A percentile compares a stretch with the other conserved stretches of the same genome.
phyloP scores from a whole-genome alignment of 1,140 invertebrate genomes.

The Conus ventricosus region DNA sequence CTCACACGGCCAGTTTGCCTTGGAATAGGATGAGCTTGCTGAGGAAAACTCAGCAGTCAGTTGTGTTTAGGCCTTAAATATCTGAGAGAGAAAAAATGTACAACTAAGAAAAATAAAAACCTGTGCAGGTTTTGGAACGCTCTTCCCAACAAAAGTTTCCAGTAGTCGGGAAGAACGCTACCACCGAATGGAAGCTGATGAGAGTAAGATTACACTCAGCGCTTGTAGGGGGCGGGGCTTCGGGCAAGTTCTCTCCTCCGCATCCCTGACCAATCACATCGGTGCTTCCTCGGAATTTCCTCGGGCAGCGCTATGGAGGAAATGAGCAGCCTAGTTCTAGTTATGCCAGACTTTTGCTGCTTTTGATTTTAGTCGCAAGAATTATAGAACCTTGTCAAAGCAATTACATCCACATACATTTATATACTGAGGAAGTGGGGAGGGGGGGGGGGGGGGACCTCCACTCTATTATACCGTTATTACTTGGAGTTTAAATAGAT shows the following conservation, averaged over 20 bases:
- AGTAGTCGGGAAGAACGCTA: slow-evolving; percentile 34
- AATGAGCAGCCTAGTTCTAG: background rate
- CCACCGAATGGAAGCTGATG: slow-evolving; percentile 24
- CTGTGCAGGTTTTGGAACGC: slow-evolving; percentile 5
- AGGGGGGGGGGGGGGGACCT: too few species aligned
- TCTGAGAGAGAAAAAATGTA: background rate
- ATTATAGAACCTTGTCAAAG: too few species aligned
- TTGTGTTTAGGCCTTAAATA: too few species aligned
- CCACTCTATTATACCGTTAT: too few species aligned
- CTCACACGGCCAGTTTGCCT: background rate
- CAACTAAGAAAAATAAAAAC: background rate
- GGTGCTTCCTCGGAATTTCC: slow-evolving; percentile 4
- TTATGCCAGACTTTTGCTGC: too few species aligned
- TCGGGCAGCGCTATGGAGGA: background rate
- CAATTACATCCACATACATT: too few species aligned
- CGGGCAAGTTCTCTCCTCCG: background rate
- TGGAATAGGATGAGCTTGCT: background rate
- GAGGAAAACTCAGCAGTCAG: slow-evolving; percentile 25
- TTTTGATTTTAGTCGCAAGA: too few species aligned
- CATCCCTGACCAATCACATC: slow-evolving; percentile 2
- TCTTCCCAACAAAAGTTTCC: slow-evolving; percentile 25
- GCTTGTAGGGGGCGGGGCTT: slow-evolving; percentile 27
- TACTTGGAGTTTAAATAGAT: too few species aligned
- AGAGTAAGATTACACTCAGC: slow-evolving; percentile 25
- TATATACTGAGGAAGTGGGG: too few species aligned